Evolutionary conservation across 2,113 vertebrate species (phyloP).

Genomic region (Onychostruthus taczanowskii): DNA sequence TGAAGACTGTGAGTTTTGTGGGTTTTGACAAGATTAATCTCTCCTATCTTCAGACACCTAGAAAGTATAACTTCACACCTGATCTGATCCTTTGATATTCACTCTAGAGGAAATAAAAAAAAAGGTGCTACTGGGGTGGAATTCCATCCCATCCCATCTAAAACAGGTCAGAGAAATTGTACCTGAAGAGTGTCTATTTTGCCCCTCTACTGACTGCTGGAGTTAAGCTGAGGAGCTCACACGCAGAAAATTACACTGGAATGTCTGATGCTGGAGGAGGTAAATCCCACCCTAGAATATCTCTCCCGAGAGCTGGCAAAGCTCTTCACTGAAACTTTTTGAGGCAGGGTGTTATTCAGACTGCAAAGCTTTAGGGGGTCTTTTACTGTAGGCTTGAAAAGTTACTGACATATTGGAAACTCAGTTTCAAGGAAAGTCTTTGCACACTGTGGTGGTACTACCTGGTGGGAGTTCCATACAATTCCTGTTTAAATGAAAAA

Average conservation of each 20-base stretch:
- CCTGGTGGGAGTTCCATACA: not conserved
- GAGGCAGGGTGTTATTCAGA: constrained; percentile 21
- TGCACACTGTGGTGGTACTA: not conserved
- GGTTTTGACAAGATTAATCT: not conserved
- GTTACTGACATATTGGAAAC: constrained; percentile 19
- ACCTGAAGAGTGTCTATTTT: not conserved
- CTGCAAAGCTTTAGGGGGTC: not conserved
- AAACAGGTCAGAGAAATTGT: not conserved
- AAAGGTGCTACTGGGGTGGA: not conserved
- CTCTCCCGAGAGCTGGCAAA: not conserved
- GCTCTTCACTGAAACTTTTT: not conserved
- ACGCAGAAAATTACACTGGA: not conserved
- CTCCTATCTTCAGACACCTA: not conserved
- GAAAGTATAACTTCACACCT: not conserved
- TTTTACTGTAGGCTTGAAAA: not conserved
- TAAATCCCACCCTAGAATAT: not conserved
- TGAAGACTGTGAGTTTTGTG: not conserved
- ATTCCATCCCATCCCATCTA: not conserved
- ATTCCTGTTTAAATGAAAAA: not conserved
- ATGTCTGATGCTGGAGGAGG: not conserved
- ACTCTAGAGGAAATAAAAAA: constrained; percentile 7
- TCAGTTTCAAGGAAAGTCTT: not conserved
- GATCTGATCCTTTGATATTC: not conserved
- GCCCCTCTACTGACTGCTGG: not conserved
- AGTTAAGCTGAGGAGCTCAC: not conserved